phyloP scores from a whole-genome alignment of 2,888 invertebrate species.

The Diplazon laetatorius region DNA sequence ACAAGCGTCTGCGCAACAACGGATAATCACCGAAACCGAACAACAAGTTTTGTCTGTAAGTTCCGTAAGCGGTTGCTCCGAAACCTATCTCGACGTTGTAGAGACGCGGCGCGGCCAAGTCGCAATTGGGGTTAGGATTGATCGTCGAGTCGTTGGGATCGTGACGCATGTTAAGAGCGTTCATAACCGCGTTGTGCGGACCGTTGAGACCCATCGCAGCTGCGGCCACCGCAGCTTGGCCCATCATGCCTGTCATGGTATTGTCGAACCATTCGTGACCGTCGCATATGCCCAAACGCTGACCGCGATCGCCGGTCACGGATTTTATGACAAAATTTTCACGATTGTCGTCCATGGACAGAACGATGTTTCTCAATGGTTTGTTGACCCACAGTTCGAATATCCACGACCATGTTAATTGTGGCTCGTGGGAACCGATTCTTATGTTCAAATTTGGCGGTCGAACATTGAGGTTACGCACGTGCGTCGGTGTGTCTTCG shows the following conservation, averaged over 20 bases:
- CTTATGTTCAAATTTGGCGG: slow-evolving; percentile 63
- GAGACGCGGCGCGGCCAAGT: slow-evolving; percentile 56
- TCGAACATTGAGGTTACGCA: slow-evolving; percentile 55
- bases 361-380: slow-evolving; percentile 70
- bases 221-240: slow-evolving; percentile 31
- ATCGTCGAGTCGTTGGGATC: slow-evolving; percentile 2
- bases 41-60: slow-evolving; percentile 90
- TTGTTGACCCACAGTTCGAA: slow-evolving; percentile 67
- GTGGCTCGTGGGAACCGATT: slow-evolving; percentile 61
- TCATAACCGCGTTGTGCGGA: too few relatives aligned
- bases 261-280: slow-evolving; percentile 71
- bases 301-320: slow-evolving; percentile 64
- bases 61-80: slow-evolving; percentile 84
- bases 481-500: slow-evolving; percentile 60
- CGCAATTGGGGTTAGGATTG: not conserved
- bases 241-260: slow-evolving; percentile 37
- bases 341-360: slow-evolving; percentile 72
- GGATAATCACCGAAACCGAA: slow-evolving; percentile 89
- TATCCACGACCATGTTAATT: slow-evolving; percentile 65
- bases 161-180: too few relatives aligned
- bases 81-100: slow-evolving; percentile 62
- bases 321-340: slow-evolving; percentile 72
- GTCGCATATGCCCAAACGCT: slow-evolving; percentile 65
- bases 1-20: slow-evolving; percentile 86
- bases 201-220: not conserved